Evolutionary conservation across 2,888 invertebrate genomes (phyloP).

Genomic region (Papilio gigon): DNA sequence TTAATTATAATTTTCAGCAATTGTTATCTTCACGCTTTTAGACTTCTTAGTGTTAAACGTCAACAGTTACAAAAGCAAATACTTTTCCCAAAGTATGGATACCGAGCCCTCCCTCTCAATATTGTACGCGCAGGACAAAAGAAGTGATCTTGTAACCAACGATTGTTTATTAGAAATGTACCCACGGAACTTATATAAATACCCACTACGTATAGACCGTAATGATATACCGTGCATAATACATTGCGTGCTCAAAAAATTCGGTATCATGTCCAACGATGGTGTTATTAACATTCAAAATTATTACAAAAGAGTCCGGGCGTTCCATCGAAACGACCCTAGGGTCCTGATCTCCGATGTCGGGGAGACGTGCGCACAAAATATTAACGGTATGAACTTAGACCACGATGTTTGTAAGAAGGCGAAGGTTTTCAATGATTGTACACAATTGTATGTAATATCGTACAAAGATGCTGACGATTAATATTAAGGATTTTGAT

Average conservation of each 20-base stretch:
- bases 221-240: slow-evolving; percentile 77
- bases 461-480: slow-evolving; percentile 64
- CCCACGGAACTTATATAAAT: slow-evolving; percentile 71
- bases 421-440: slow-evolving; percentile 77
- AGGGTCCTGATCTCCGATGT: slow-evolving; percentile 76
- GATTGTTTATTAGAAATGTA: slow-evolving; percentile 75
- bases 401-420: slow-evolving; percentile 78
- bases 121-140: slow-evolving; percentile 71
- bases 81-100: slow-evolving; percentile 67
- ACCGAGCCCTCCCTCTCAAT: slow-evolving; percentile 71
- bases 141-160: slow-evolving; percentile 68
- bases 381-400: slow-evolving; percentile 74
- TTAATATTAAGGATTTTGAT: slow-evolving; percentile 43
- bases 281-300: slow-evolving; percentile 73
- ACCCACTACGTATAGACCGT: slow-evolving; percentile 69
- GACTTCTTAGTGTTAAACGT: slow-evolving; percentile 56
- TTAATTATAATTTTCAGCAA: slow-evolving; percentile 62
- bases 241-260: slow-evolving; percentile 76
- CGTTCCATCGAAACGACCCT: slow-evolving; percentile 75
- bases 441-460: slow-evolving; percentile 74
- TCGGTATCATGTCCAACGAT: slow-evolving; percentile 76
- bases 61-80: slow-evolving; percentile 60
- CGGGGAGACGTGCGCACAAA: slow-evolving; percentile 74
- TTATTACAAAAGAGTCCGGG: slow-evolving; percentile 72
- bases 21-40: slow-evolving; percentile 54